A percentile compares a stretch with the other conserved stretches of the same genome.
These are phyloP conservation scores for Serranus cabrilla DNA, from an alignment of 2,797 vertebrate species.

Conservation along the genomic window DNA sequence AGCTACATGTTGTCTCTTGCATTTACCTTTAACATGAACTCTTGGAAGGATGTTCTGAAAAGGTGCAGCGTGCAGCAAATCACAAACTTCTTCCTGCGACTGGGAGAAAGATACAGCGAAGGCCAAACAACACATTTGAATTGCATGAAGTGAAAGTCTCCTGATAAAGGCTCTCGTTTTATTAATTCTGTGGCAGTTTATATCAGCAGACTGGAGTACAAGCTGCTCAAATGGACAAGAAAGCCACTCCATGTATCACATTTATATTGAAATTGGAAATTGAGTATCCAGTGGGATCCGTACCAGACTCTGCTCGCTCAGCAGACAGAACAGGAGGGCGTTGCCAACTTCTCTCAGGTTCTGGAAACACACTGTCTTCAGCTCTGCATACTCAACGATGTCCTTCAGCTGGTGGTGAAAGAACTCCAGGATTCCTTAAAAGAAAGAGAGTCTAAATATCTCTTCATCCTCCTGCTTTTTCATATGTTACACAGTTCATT, in stretches of 20 bases:
- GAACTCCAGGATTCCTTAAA: slow-evolving; percentile 96
- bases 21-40: slow-evolving; percentile 96
- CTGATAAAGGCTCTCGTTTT: not conserved
- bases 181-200: not conserved
- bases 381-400: slow-evolving; percentile 97
- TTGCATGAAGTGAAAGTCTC: not conserved
- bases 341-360: slow-evolving; percentile 98
- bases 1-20: not conserved
- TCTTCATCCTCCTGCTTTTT: not conserved
- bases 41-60: slow-evolving; percentile 98
- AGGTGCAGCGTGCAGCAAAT: slow-evolving; percentile 95
- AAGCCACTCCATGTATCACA: not conserved
- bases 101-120: slow-evolving; percentile 54
- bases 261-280: not conserved
- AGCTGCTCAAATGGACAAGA: not conserved
- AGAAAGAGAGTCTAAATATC: slow-evolving; percentile 1
- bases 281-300: slow-evolving; percentile 22
- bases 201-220: not conserved
- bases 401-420: slow-evolving; percentile 99
- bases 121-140: slow-evolving; percentile 10
- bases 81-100: slow-evolving; percentile 98
- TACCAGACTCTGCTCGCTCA: slow-evolving; percentile 99
- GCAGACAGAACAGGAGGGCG: slow-evolving; percentile 96
- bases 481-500: not conserved
- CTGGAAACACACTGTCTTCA: slow-evolving; percentile 99